Evolutionary conservation across 2,797 vertebrate genomes (phyloP), one percentile per base, ranked within the genome.

Genomic region (Sorex maritimensis): DNA sequence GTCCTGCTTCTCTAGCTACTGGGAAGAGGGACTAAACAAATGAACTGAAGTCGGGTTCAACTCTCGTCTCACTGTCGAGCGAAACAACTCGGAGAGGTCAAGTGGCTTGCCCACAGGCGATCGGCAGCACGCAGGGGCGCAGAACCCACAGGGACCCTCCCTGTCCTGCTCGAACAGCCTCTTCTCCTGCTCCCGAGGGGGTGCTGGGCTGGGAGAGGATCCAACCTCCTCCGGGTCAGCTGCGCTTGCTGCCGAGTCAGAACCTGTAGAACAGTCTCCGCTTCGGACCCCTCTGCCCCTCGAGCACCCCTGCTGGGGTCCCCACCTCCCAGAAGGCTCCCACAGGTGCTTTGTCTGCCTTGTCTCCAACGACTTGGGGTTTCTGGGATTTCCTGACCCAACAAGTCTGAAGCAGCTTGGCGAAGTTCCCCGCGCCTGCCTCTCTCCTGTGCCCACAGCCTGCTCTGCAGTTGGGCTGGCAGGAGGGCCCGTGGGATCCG

Each of bases 61-160:
- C 49, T 71, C 24, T 86, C 21, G 34, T 75, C 87, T 93, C 89
- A 58, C 72, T 71, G 52, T 61, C 13, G 44, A 91, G 28, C 65
- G 77, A 85, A 84, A 74, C 14, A 24, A 38, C 44, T 74, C 94
- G 84, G 88, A 89, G 69, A 92, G 63, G 83, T 91, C 73, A 46
- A 93, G 84, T 67, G 89, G 81, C 44, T 84, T 72, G 71, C 81
- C 71, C 23, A 13, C 88, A 83, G 81, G 67, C 41, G n/a, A 81
- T 92, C 46, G 89, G 93, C 87, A 34, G 3, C 44, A 79, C 75
- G 23, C 34, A 58, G 28, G 73, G 30, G 55, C 44, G 80, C 77
- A 61, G 12, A 79, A 67, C 63, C 68, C 77, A 68, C n/a, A 49
- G 14, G 52, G 28, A 84, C 15, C 38, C 6, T 0, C 2, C 49